Percentiles rank a stretch among this genome's conserved stretches.
phyloP scores from a whole-genome alignment of 2,888 invertebrate species.

The Sinelater perroti region DNA sequence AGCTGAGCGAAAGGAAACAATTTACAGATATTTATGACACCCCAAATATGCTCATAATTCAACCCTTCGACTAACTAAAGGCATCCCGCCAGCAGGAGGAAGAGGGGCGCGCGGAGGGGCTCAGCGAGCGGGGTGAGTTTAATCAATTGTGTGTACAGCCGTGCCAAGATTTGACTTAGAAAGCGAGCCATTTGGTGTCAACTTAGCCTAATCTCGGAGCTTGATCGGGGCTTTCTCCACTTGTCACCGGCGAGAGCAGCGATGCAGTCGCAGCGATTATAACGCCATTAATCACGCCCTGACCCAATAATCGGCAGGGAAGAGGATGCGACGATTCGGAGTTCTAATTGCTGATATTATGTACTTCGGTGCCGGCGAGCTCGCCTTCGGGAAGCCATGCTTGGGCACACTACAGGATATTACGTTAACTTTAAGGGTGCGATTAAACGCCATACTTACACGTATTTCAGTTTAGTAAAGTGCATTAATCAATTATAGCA shows the following conservation, averaged over 20 bases:
- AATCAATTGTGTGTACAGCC: slow-evolving; percentile 55
- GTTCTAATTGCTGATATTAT: slow-evolving; percentile 26
- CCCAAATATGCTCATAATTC: slow-evolving; percentile 57
- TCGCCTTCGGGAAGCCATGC: too few species aligned
- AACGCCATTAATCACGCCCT: slow-evolving; percentile 23
- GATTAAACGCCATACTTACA: too few species aligned
- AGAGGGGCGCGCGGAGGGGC: slow-evolving; percentile 41
- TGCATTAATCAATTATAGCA: too few species aligned
- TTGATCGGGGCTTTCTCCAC: slow-evolving; percentile 10
- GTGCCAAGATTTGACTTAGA: slow-evolving; percentile 50
- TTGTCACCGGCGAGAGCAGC: slow-evolving; percentile 13
- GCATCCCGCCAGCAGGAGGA: slow-evolving; percentile 49
- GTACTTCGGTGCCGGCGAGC: slow-evolving; percentile 3
- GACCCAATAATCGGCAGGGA: slow-evolving; percentile 27
- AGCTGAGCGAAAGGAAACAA: slow-evolving; percentile 47
- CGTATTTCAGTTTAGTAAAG: too few species aligned
- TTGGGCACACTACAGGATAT: too few species aligned
- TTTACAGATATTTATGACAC: slow-evolving; percentile 56
- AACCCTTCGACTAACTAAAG: slow-evolving; percentile 53
- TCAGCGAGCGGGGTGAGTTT: slow-evolving; percentile 49
- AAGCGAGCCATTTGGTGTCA: slow-evolving; percentile 45
- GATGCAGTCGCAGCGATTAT: slow-evolving; percentile 22
- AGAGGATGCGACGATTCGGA: slow-evolving; percentile 25
- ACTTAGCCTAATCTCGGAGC: slow-evolving; percentile 32
- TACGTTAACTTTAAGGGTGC: too few species aligned